Evolutionary conservation across 2,888 invertebrate genomes (phyloP).

Genomic region (Melieria picta): DNA sequence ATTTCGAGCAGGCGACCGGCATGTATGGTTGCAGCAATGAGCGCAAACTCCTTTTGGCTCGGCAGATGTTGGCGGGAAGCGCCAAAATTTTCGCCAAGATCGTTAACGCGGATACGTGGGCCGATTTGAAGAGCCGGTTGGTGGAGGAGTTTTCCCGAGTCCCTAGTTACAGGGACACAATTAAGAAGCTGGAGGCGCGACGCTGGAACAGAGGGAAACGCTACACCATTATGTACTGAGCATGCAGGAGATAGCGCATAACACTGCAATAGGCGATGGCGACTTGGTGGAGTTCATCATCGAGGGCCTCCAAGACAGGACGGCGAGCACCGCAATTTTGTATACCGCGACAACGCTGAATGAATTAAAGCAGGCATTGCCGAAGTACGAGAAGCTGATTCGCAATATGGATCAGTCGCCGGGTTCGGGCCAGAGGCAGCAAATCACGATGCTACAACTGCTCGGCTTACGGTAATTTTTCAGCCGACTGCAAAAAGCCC

Average conservation of each 20-base stretch:
- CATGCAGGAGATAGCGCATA: conserved; percentile 25
- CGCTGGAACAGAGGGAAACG: conserved; percentile 6
- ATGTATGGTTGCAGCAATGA: conserved; percentile 11
- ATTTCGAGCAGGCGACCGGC: conserved; percentile 1
- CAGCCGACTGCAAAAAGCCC: conserved; percentile 8
- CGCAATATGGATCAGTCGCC: not conserved
- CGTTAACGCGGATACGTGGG: not conserved
- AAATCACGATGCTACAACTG: conserved; percentile 23
- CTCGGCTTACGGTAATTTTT: conserved; percentile 8
- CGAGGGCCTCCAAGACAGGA: conserved; percentile 25
- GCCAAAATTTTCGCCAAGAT: conserved; percentile 10
- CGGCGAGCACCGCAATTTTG: conserved; percentile 8
- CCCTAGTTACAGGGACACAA: conserved; percentile 10
- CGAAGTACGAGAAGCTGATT: conserved; percentile 17
- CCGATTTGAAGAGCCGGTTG: conserved; percentile 1
- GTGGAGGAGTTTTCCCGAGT: not conserved
- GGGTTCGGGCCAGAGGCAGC: not conserved
- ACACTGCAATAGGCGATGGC: not conserved
- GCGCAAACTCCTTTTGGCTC: conserved; percentile 11
- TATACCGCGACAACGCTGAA: conserved; percentile 13
- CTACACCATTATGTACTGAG: conserved; percentile 12
- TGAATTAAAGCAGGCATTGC: conserved; percentile 16
- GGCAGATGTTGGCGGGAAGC: conserved; percentile 9
- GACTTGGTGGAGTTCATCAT: conserved; percentile 24
- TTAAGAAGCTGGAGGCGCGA: conserved; percentile 17